Base-by-base conservation (phyloP, 2,797 vertebrate species). In the Scarus forsteni region DNA sequence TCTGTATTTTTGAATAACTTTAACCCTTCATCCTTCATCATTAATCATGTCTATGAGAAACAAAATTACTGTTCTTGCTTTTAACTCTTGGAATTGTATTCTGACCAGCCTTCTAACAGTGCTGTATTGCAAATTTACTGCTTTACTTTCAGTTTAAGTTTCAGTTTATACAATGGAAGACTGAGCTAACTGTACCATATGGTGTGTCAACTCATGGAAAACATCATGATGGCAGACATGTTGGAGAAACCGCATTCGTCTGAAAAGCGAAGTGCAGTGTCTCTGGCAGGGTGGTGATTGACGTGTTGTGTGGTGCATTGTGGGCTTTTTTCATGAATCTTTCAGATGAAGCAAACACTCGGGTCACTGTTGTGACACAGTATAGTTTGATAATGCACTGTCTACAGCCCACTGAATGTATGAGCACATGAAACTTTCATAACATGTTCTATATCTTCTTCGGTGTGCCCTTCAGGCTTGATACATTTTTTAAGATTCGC, bases 321-420 rank as follows among this genome's bases (percentile, higher is more conserved):
- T 56, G 48, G 5, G 10, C 40, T 56, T 61, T 42, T 16, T 11
- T 6, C 63, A 81, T 83, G 12, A 75, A 83, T 81, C 15, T 77
- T 83, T 83, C 18, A 85, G 55, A 66, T 19, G 77, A 71, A 77
- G 50, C 72, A 87, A 86, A 76, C 62, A 78, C 54, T 66, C 38
- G 36, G 75, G 72, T 79, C 79, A 79, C 34, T 65, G 57, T 39
- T 77, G 73, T 61, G 67, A 70, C 44, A 46, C 54, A 39, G 45
- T 6, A 8, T 34, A 48, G 42, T 34, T 12, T 65, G 73, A 79
- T 74, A 74, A 83, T 81, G 67, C 52, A 63, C 66, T 36, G 60
- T 45, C 57, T 51, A 7, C 46, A 48, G 52, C 34, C 43, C 62
- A 62, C 46, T 63, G 38, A 50, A 56, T 63, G 61, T 35, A 81